Percentiles rank a stretch among this genome's conserved stretches.
These are phyloP conservation scores for Zaprionus ghesquierei DNA, from an alignment of 1,140 invertebrate species.

Conservation along the genomic window DNA sequence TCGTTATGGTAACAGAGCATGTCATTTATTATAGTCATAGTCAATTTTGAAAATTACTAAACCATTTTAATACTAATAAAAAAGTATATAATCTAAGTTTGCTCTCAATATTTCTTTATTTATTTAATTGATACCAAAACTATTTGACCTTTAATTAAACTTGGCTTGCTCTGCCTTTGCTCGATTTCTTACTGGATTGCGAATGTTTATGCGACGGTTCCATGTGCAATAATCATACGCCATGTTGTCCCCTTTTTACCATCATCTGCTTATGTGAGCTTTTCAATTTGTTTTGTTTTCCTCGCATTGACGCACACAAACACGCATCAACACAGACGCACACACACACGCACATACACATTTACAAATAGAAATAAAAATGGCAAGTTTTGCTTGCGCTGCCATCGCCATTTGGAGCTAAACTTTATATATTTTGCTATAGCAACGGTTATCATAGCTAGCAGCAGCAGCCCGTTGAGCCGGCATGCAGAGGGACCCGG, in stretches of 20 bases:
- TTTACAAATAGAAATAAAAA: slow-evolving; percentile 50
- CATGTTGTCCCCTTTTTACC: slow-evolving; percentile 53
- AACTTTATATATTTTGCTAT: slow-evolving; percentile 78
- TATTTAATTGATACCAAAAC: neutral
- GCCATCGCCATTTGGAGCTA: slow-evolving; percentile 75
- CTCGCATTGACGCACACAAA: slow-evolving; percentile 12
- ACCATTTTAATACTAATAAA: too few relatives aligned
- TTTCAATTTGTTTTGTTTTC: slow-evolving; percentile 79
- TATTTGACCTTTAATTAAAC: neutral
- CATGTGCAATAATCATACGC: slow-evolving; percentile 73
- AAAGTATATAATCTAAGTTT: neutral
- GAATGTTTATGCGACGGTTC: slow-evolving; percentile 41
- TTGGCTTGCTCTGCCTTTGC: neutral
- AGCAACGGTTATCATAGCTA: slow-evolving; percentile 65
- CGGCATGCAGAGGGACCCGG: neutral
- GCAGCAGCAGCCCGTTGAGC: neutral
- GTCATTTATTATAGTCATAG: too few relatives aligned
- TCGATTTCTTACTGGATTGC: neutral
- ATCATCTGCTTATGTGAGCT: slow-evolving; percentile 65
- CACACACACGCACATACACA: slow-evolving; percentile 8
- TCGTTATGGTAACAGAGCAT: neutral
- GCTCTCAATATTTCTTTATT: neutral
- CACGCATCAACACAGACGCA: slow-evolving; percentile 9
- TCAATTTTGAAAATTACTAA: too few relatives aligned
- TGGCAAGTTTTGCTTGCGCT: slow-evolving; percentile 69